Conservation (phyloP, 2,113 vertebrate species). For the Chroicocephalus ridibundus region DNA sequence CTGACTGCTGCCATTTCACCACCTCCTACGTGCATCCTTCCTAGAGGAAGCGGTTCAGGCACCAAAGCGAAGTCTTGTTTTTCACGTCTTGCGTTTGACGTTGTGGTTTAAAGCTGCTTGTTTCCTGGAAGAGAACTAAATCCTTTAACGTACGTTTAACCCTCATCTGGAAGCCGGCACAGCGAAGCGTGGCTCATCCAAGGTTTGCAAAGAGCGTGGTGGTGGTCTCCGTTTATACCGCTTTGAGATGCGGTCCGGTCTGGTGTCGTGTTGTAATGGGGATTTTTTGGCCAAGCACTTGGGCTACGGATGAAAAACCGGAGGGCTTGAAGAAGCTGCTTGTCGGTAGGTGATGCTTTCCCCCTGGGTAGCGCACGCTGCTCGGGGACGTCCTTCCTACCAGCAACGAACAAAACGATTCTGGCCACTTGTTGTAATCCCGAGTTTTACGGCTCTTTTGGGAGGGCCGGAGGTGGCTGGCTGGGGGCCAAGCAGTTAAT, state of each 20-base stretch:
- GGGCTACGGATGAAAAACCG: background rate
- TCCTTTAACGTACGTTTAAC: background rate
- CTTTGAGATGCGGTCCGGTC: background rate
- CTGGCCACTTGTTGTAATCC: background rate
- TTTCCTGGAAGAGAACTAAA: background rate
- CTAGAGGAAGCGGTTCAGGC: background rate
- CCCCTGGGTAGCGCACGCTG: background rate
- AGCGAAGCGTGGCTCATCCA: background rate
- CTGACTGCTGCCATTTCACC: background rate
- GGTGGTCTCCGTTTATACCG: background rate
- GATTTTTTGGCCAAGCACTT: background rate
- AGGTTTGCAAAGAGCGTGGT: background rate
- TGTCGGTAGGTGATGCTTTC: background rate
- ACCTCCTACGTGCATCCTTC: background rate
- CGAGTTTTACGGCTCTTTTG: background rate
- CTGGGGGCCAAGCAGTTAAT: background rate
- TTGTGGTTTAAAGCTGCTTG: background rate
- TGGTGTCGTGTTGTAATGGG: accelerated
- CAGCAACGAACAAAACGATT: background rate
- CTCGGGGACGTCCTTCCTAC: background rate
- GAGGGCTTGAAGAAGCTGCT: background rate
- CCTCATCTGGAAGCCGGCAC: background rate
- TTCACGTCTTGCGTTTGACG: background rate
- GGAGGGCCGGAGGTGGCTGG: background rate
- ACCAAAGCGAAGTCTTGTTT: background rate